phyloP scores from a whole-genome alignment of 2,888 invertebrate genomes.

The Cacoxenus indagator region DNA sequence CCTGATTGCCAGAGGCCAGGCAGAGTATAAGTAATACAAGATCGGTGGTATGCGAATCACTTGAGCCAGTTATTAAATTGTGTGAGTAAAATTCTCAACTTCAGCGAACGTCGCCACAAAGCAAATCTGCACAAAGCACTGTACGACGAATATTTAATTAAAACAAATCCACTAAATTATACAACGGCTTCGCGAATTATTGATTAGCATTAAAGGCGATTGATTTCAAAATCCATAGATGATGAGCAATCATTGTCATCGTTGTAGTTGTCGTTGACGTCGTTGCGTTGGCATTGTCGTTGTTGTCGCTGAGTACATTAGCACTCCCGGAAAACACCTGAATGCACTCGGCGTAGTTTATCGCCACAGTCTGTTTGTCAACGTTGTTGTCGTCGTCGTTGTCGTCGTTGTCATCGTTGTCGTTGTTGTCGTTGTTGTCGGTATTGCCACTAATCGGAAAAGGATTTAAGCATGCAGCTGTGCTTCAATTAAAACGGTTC shows the following conservation, averaged over 20 bases:
- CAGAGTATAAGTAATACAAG: no score
- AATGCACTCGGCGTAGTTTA: not conserved
- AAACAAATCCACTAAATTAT: no score
- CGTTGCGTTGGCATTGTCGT: not conserved
- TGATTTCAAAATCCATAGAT: not conserved
- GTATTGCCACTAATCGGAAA: not conserved
- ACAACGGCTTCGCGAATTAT: not conserved
- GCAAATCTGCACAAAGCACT: no score
- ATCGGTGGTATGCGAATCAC: no score
- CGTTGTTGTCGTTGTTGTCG: not conserved
- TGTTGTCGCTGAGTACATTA: not conserved
- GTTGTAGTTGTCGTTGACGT: not conserved
- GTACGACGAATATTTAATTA: no score
- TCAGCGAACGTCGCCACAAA: no score
- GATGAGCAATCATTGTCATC: not conserved
- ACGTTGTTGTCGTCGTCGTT: not conserved
- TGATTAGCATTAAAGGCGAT: not conserved
- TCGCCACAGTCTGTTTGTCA: not conserved
- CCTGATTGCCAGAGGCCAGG: no score
- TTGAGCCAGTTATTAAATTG: no score
- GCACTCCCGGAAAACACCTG: slow-evolving; percentile 7
- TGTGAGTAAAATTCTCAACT: no score
- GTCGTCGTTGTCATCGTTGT: not conserved
- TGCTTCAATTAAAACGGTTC: not conserved
- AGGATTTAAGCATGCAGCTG: not conserved